These are phyloP conservation scores for Bibio marci DNA, from an alignment of 2,888 invertebrate genomes.

Conservation along the genomic window DNA sequence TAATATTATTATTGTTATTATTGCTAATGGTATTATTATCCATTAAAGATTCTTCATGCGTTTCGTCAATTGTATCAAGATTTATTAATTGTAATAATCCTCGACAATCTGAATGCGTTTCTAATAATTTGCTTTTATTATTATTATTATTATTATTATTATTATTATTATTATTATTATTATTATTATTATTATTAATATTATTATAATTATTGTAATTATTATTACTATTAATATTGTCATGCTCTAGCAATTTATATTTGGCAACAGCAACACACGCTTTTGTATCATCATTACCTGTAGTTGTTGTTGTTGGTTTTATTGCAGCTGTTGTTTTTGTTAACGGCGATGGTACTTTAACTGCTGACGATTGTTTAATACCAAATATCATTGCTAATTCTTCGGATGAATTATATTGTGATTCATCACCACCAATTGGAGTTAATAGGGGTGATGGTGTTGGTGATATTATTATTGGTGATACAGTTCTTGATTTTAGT, in stretches of 20 bases:
- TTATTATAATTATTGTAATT: no score
- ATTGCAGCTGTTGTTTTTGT: neutral
- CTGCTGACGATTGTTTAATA: constrained; percentile 2
- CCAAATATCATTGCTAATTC: constrained; percentile 47
- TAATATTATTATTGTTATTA: neutral
- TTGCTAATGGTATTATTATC: neutral
- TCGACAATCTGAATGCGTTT: neutral
- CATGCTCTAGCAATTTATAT: constrained; percentile 19
- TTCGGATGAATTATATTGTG: constrained; percentile 46
- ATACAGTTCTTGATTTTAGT: constrained; percentile 4
- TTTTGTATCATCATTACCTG: constrained; percentile 8
- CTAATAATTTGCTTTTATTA: no score
- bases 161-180: no score
- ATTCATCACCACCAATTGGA: constrained; percentile 22
- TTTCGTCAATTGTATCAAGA: neutral
- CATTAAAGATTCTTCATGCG: neutral
- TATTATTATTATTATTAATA: no score
- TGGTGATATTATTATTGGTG: constrained; percentile 12
- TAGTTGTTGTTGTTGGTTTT: constrained; percentile 11
- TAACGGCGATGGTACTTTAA: neutral
- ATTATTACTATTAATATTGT: no score
- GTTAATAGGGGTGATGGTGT: constrained; percentile 22
- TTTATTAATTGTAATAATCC: no score
- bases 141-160: no score
- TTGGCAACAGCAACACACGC: neutral